Percentiles rank a stretch among this genome's conserved stretches.
phyloP scores from a whole-genome alignment of 2,888 invertebrate genomes.

The Craniophora ligustri region DNA sequence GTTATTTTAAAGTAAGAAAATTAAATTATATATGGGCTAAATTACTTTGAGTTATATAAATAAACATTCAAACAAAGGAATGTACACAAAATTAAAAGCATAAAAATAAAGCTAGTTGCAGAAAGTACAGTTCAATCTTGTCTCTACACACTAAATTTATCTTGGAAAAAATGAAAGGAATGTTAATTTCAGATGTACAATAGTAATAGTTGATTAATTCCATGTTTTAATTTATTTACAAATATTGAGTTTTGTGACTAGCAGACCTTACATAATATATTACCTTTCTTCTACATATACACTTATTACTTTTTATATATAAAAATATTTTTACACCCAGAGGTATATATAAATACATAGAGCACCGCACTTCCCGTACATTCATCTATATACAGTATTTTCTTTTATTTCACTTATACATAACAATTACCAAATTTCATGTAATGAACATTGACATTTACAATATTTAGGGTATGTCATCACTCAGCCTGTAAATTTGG shows the following conservation, averaged over 20 bases:
- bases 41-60: constrained; percentile 17
- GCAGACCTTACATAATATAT: constrained; percentile 38
- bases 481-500: no score
- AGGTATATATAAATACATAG: constrained; percentile 20
- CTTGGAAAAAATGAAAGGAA: constrained; percentile 34
- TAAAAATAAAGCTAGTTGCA: no score
- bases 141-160: constrained; percentile 23
- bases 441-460: neutral
- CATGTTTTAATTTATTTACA: constrained; percentile 26
- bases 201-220: constrained; percentile 9
- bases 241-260: constrained; percentile 51
- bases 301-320: constrained; percentile 39
- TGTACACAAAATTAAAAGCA: constrained; percentile 34
- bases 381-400: constrained; percentile 11
- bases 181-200: constrained; percentile 19
- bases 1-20: constrained; percentile 28
- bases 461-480: constrained; percentile 5
- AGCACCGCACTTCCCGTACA: constrained; percentile 38
- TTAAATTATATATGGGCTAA: constrained; percentile 44
- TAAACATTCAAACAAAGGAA: constrained; percentile 10
- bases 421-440: constrained; percentile 10
- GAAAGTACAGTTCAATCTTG: constrained; percentile 7
- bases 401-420: no score
- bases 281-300: constrained; percentile 16
- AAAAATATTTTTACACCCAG: constrained; percentile 43